Base-by-base conservation (phyloP, 2,888 invertebrate species). In the Cataglyphis cursor region DNA sequence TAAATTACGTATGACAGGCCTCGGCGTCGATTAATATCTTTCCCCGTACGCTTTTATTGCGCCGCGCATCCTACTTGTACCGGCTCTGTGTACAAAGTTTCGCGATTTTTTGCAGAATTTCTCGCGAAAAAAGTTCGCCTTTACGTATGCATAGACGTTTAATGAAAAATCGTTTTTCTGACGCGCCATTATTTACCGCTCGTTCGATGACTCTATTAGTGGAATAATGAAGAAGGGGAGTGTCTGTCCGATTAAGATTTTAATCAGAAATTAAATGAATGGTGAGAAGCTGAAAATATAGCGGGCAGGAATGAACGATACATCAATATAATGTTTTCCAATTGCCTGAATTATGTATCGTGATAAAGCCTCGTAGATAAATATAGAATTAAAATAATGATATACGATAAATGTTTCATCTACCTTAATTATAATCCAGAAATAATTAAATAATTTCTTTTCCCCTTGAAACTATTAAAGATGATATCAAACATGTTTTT, bases 1-100 rank as follows among this genome's bases (percentile, higher is more conserved):
- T 80, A 80, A 80, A 80, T 80, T 80, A 80, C 72, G 72, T 48
- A 80, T 35, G 35, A 80, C 78, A 24, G 24, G 57, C 44, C 72
- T 12, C 59, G 57, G 41, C 72, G n/a, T 21, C 72, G 44, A 72
- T 80, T 72, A 72, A 72, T 80, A 70, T 61, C 72, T 78, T 57
- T 59, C 57, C 12, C 44, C 21, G 31, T 73, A 3, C 78, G 72
- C 72, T 54, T 76, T 80, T 57, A 76, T 54, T 21, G 44, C 44
- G 59, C 44, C 41, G 76, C 28, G 48, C 70, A 59, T 70, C 57
- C 59, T 12, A 64, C 75, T 74, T 54, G 64, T 31, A 8, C 54
- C 75, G 59, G 48, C 21, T 64, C 31, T 8, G 65, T 12, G 65
- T 18, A 24, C 51, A 35, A 65, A 35, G 51, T 65, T 73, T 73